phyloP scores from a whole-genome alignment of 2,113 vertebrate species.

The Chrysochloris asiatica region DNA sequence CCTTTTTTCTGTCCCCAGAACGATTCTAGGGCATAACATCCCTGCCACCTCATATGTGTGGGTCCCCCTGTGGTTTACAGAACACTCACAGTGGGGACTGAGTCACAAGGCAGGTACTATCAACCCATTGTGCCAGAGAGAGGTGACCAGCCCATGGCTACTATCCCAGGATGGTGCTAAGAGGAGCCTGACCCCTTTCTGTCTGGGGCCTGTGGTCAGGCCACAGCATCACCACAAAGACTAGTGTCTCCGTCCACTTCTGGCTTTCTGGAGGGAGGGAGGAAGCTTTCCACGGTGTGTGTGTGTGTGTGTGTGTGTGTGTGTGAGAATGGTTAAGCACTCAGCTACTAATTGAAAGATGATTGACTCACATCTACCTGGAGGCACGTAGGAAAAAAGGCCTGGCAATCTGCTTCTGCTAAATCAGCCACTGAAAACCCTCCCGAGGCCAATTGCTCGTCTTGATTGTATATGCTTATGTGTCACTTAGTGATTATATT shows the following conservation, averaged over 20 bases:
- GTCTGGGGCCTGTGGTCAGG: too few species aligned
- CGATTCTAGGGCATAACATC: rapidly evolving
- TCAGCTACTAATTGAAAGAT: not conserved
- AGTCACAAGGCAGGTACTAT: not conserved
- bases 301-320: too few species aligned
- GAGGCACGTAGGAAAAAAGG: not conserved
- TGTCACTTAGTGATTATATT: too few species aligned
- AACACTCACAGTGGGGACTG: rapidly evolving
- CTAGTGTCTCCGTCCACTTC: not conserved
- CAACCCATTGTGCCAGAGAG: not conserved
- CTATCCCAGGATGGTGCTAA: not conserved
- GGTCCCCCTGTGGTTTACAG: not conserved
- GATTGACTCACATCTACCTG: not conserved
- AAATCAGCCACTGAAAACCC: not conserved
- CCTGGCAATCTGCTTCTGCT: not conserved
- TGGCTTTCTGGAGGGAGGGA: not conserved
- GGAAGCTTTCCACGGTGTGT: not conserved
- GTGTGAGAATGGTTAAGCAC: too few species aligned
- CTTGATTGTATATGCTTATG: too few species aligned
- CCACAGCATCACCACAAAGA: rapidly evolving
- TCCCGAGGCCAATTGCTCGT: too few species aligned
- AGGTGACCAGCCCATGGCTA: rapidly evolving
- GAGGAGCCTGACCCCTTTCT: too few species aligned
- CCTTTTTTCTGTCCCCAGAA: not conserved
- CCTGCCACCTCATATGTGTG: rapidly evolving